These are phyloP conservation scores for Calameuta filiformis DNA, from an alignment of 2,888 invertebrate species.

Conservation along the genomic window DNA sequence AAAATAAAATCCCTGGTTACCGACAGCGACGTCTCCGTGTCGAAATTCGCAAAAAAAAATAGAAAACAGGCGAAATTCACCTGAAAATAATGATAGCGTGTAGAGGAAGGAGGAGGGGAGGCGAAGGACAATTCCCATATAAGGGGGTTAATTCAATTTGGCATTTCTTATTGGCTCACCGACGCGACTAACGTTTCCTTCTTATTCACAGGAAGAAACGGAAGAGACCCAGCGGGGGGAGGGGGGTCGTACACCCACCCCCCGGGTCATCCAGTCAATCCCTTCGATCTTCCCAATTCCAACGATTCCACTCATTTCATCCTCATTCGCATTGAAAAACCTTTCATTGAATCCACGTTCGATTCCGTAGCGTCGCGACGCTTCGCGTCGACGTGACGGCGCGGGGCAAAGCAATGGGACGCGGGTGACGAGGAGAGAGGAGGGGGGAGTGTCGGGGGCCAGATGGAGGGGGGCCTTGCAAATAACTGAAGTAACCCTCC, in stretches of 20 bases:
- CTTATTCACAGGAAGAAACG: neutral
- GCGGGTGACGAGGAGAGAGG: neutral
- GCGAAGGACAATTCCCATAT: neutral
- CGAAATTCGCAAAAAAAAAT: neutral
- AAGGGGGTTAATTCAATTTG: no score
- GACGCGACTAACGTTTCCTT: neutral
- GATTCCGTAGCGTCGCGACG: neutral
- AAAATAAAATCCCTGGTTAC: neutral
- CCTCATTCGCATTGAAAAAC: neutral
- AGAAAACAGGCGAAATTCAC: neutral
- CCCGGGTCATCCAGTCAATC: neutral
- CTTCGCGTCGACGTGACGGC: neutral
- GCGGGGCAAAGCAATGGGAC: neutral
- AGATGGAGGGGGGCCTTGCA: neutral
- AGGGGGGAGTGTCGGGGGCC: no score
- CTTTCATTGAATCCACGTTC: neutral
- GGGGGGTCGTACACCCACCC: neutral
- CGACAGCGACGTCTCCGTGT: neutral
- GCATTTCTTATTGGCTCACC: neutral
- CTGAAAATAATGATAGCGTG: neutral
- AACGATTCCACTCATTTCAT: neutral
- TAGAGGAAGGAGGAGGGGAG: neutral
- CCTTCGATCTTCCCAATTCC: neutral
- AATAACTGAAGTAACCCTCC: neutral
- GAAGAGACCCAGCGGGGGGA: no score